Base-by-base conservation (phyloP, 2,113 vertebrate genomes). In the Ovibos moschatus region DNA sequence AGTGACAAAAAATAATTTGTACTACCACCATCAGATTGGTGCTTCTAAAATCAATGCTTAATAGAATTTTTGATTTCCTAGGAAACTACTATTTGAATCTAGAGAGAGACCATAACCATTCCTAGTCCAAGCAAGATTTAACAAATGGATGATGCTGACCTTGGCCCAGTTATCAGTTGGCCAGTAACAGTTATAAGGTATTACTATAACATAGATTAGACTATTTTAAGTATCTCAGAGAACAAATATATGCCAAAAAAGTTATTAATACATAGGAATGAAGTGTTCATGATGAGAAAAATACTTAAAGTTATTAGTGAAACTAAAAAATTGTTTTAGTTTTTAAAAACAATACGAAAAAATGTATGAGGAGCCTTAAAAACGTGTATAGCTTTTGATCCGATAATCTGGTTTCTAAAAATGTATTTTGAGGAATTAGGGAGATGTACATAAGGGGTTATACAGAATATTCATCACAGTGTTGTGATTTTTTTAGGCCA, bases 391-490 rank as follows among this genome's bases (percentile, higher is more conserved):
- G 16, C 88, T 87, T 92, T 82, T 93, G 33, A 97, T 28, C 8
- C 2, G 27, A 40, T 89, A 92, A 92, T 89, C 84, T 36, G 74
- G 89, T 67, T 90, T 67, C 45, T 55, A 92, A 82, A 89, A 87
- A 86, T 86, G 1, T 60, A 91, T 82, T 92, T 79, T 92, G 84
- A 95, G 79, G 87, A 89, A 92, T 51, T 64, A 92, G 89, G 86
- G 47, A 91, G 76, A 78, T 55, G 27, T 11, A 89, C 27, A 76
- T 62, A 95, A 94, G 90, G 30, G 79, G 2, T 62, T 85, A 71
- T 40, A 11, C 58, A 93, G 64, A 85, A 71, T 71, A 91, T 21
- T 89, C 14, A 89, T 57, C 53, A 87, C 55, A 78, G 58, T 33
- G 5, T 60, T 82, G 30, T 82, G 47, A 13, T n/a, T 82, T 51